phyloP scores from a whole-genome alignment of 2,113 vertebrate species.

The Hippocampus zosterae region DNA sequence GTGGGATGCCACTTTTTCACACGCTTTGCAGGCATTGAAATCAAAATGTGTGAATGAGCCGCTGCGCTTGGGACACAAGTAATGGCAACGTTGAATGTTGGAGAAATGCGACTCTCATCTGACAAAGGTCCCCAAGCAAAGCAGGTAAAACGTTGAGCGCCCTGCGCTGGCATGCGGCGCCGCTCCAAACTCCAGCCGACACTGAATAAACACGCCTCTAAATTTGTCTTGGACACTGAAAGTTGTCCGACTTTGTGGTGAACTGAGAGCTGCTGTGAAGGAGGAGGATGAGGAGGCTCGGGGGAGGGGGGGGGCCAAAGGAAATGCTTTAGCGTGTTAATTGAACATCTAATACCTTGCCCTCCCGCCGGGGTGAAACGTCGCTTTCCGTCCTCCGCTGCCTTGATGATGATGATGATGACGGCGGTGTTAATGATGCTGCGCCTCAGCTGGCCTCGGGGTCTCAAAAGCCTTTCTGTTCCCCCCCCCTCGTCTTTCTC shows the following conservation, averaged over 20 bases:
- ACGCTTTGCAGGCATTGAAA: too few species aligned
- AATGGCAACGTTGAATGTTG: too few species aligned
- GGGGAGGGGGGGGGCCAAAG: background rate
- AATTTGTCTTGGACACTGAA: slow-evolving; percentile 43
- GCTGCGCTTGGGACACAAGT: too few species aligned
- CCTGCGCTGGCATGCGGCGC: slow-evolving; percentile 32
- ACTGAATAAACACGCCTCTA: slow-evolving; percentile 53
- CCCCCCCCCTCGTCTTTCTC: slow-evolving; percentile 55
- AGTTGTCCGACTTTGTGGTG: slow-evolving; percentile 38
- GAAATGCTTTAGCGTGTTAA: slow-evolving; percentile 52
- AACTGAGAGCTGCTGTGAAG: slow-evolving; percentile 1
- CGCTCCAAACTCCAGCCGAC: slow-evolving; percentile 41
- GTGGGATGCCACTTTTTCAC: background rate
- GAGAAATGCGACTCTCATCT: too few species aligned
- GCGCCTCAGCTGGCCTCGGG: slow-evolving; percentile 18
- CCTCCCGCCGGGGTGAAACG: slow-evolving; percentile 47
- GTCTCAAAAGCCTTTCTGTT: slow-evolving; percentile 36
- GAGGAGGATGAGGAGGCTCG: background rate
- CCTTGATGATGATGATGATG: slow-evolving; percentile 43
- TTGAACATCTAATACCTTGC: slow-evolving; percentile 60
- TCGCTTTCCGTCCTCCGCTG: slow-evolving; percentile 28
- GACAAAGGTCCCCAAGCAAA: too few species aligned
- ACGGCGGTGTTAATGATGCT: slow-evolving; percentile 30
- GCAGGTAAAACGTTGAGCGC: slow-evolving; percentile 4
- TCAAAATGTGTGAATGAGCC: too few species aligned